Conservation (phyloP, 2,888 invertebrate genomes). For the Anaspis maculata region DNA sequence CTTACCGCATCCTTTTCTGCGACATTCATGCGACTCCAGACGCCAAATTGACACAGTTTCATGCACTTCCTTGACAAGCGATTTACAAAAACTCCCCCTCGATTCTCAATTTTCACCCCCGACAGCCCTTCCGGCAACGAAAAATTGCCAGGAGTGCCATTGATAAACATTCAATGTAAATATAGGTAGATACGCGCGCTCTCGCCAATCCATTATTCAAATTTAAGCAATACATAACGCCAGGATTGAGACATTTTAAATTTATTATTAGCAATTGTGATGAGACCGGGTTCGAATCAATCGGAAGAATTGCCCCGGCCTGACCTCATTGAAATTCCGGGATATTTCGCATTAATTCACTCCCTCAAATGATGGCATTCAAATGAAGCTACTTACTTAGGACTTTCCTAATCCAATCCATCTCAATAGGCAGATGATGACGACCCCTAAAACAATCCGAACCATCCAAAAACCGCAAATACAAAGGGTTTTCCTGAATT, state of each 20-base stretch:
- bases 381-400: constrained; percentile 4
- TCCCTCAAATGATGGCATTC: background rate
- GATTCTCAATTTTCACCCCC: no score
- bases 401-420: constrained; percentile 8
- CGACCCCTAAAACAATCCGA: constrained; percentile 7
- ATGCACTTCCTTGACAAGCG: constrained; percentile 8
- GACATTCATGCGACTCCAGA: constrained; percentile 6
- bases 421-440: constrained; percentile 7
- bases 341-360: no score
- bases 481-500: no score
- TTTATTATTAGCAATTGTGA: constrained; percentile 14
- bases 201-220: constrained; percentile 12
- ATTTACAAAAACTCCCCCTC: constrained; percentile 4
- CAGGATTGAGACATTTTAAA: constrained; percentile 11
- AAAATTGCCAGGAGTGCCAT: no score
- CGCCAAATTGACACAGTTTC: constrained; percentile 12
- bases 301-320: no score
- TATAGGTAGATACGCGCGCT: no score
- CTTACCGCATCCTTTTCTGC: constrained; percentile 16
- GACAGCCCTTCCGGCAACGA: no score
- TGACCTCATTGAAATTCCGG: constrained; percentile 11
- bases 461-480: no score
- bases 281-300: constrained; percentile 4
- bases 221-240: constrained; percentile 5
- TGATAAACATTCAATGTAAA: no score